phyloP scores from a whole-genome alignment of 2,797 vertebrate species.

The Sebastes taczanowskii region DNA sequence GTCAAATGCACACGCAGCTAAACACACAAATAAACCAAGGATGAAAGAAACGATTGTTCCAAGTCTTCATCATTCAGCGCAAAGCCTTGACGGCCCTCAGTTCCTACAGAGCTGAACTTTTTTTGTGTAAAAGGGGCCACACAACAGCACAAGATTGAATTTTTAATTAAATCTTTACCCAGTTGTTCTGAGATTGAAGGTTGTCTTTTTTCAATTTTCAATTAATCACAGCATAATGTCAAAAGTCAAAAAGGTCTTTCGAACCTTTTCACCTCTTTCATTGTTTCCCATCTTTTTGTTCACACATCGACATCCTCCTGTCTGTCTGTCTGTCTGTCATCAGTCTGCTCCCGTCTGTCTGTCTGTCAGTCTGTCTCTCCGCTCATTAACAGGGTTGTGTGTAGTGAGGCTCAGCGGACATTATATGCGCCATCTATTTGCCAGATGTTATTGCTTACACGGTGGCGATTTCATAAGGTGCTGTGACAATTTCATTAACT shows the following conservation, averaged over 20 bases:
- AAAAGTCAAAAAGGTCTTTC: background rate
- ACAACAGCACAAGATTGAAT: background rate
- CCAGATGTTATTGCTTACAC: slow-evolving; percentile 85
- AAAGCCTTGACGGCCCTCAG: background rate
- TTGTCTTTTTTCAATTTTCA: background rate
- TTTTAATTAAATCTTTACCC: background rate
- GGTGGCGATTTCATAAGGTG: slow-evolving; percentile 82
- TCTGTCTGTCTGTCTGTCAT: slow-evolving; percentile 33
- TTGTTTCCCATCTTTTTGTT: background rate
- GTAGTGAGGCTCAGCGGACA: slow-evolving; percentile 74
- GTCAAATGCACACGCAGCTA: background rate
- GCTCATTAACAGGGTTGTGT: slow-evolving; percentile 65
- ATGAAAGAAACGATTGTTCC: background rate
- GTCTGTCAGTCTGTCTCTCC: slow-evolving; percentile 40
- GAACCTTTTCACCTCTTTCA: background rate
- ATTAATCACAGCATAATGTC: background rate
- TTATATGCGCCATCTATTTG: slow-evolving; percentile 81
- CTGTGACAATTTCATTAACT: slow-evolving; percentile 82
- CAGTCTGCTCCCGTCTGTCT: slow-evolving; percentile 33
- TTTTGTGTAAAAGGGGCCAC: background rate
- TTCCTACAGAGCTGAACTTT: background rate
- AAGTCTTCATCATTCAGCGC: background rate
- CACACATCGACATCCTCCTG: background rate
- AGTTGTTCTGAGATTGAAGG: background rate
- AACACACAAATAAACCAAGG: background rate